Percentiles rank a stretch among this genome's conserved stretches.
Conservation (phyloP, 2,888 invertebrate genomes). For the Siphonodentalium dalli region DNA sequence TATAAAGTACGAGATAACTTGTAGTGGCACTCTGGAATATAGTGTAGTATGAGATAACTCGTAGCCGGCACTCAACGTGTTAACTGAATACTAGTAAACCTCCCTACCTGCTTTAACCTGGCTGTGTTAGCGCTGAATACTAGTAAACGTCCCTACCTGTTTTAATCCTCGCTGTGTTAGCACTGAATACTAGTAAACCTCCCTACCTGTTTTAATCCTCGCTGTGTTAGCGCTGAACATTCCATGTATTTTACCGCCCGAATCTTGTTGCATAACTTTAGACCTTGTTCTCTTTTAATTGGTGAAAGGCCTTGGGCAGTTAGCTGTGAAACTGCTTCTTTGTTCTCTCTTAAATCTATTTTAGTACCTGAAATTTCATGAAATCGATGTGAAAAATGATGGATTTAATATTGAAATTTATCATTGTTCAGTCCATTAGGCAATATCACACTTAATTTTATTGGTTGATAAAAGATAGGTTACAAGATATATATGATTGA, state of each 20-base stretch:
- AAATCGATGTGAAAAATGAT: conserved; percentile 5
- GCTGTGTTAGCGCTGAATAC: not conserved
- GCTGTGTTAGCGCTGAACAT: conserved; percentile 97
- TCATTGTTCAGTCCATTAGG: not conserved
- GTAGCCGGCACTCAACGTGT: no score
- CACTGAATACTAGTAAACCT: not conserved
- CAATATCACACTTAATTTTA: no score
- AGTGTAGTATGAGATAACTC: not conserved
- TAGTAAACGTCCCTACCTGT: not conserved
- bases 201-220: conserved; percentile 87
- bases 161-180: not conserved
- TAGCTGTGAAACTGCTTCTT: conserved; percentile 89
- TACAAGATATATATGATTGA: no score
- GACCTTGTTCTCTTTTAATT: conserved; percentile 96
- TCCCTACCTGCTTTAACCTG: not conserved
- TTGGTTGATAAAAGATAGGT: no score
- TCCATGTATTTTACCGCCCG: conserved; percentile 99
- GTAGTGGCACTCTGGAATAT: no score
- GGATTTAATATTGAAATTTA: not conserved
- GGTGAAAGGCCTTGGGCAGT: conserved; percentile 95
- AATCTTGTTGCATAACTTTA: conserved; percentile 97
- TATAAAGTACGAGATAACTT: no score
- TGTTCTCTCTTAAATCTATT: conserved; percentile 97
- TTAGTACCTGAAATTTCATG: conserved; percentile 92
- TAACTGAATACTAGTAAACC: not conserved